Base-by-base conservation (phyloP, 2,797 vertebrate species). In the Anolis apletophallus region DNA sequence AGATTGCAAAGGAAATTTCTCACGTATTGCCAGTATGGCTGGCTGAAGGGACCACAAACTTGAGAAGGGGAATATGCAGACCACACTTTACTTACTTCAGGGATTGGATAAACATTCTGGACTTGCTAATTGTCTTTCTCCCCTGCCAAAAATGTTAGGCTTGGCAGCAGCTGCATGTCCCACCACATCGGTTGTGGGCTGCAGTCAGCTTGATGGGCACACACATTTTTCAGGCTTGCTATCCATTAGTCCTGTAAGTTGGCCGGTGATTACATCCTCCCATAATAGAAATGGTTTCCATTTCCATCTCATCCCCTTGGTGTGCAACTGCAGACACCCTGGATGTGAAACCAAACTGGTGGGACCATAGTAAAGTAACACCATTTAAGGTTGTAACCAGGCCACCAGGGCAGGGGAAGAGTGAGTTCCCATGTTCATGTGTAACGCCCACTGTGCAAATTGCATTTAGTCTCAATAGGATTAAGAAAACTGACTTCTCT, bases 301-400 rank as follows among this genome's bases (percentile, higher is more conserved):
- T n/a, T n/a, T n/a, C n/a, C n/a, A n/a, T n/a, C n/a, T 14, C 46
- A 36, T 64, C 36, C 29, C 1, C 34, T 77, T 69, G 52, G 55
- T 26, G 78, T n/a, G 21, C 23, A 11, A 14, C 50, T 84, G 34
- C 1, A 11, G 40, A 5, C 3, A 29, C 21, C 3, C 3, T 83
- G 89, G 87, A 83, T 46, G 50, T 54, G 85, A 81, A 85, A 23
- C 78, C 78, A 57, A 68, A 68, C 11, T 90, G 0, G 12, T 83
- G 85, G n/a, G 76, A 76, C 68, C 50, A 69, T 26, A 69, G 87
- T 78, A 12, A 73, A 59, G 54, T 21, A 46, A 71, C 34, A 61
- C 8, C 23, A 55, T 26, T 26, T 40, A 19, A 23, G 11, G 10
- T 46, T 73, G 2, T 46, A 46, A 40, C 36, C 40, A 26, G 23